Evolutionary conservation across 1,140 invertebrate species (phyloP).

Genomic region (Hycleus phaleratus): DNA sequence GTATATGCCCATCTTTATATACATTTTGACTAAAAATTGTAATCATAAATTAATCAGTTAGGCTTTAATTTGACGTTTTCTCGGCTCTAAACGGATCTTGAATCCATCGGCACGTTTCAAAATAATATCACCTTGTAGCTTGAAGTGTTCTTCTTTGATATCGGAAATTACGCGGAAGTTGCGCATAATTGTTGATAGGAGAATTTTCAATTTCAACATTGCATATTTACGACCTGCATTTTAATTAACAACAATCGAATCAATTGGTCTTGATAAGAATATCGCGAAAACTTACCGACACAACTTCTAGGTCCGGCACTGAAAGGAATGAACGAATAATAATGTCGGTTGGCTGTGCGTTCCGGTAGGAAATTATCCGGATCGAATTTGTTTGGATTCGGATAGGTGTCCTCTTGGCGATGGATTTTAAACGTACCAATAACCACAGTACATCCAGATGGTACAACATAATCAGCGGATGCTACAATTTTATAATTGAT

Average conservation of each 20-base stretch:
- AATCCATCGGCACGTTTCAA: conserved; percentile 74
- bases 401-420: conserved; percentile 66
- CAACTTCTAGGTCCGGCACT: conserved; percentile 80
- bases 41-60: not conserved
- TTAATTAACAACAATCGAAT: conserved; percentile 4
- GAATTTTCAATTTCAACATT: conserved; percentile 68
- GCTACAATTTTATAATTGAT: conserved; percentile 26
- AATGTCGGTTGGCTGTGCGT: conserved; percentile 66
- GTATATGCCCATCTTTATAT: too few relatives aligned
- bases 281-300: conserved; percentile 53
- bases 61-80: conserved; percentile 38
- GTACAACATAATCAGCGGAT: conserved; percentile 48
- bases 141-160: conserved; percentile 61
- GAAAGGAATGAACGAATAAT: conserved; percentile 84
- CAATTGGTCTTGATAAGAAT: not conserved
- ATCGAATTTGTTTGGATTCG: conserved; percentile 78
- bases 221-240: conserved; percentile 64
- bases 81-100: conserved; percentile 59
- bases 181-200: conserved; percentile 75
- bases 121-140: conserved; percentile 73
- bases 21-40: too few relatives aligned
- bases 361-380: conserved; percentile 89
- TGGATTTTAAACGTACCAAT: conserved; percentile 63
- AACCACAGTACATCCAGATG: conserved; percentile 57
- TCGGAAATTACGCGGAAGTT: conserved; percentile 67